These are phyloP conservation scores for Chloroclystis v-ata DNA, from an alignment of 2,888 invertebrate species.

Conservation along the genomic window DNA sequence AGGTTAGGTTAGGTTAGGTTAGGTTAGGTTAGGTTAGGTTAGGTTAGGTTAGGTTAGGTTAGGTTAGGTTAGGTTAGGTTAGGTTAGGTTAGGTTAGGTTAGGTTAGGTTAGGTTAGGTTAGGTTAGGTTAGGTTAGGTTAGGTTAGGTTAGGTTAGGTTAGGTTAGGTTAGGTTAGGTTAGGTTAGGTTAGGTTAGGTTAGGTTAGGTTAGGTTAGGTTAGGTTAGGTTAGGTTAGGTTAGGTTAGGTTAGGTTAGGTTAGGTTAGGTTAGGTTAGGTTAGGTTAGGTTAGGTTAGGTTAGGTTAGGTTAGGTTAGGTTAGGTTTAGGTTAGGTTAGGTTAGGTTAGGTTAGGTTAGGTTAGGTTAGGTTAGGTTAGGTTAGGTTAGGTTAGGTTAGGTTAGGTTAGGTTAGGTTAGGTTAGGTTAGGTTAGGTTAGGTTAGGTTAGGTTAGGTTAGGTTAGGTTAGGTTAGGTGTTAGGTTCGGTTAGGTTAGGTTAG, in stretches of 20 bases:
- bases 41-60: conserved; percentile 27
- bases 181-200: conserved; percentile 26
- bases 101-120: conserved; percentile 28
- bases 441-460: conserved; percentile 31
- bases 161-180: conserved; percentile 26
- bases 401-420: conserved; percentile 25
- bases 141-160: conserved; percentile 19
- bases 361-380: conserved; percentile 29
- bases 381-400: conserved; percentile 28
- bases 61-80: conserved; percentile 26
- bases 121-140: conserved; percentile 26
- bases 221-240: conserved; percentile 9
- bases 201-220: conserved; percentile 22
- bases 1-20: conserved; percentile 29
- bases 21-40: conserved; percentile 26
- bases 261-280: conserved; percentile 25
- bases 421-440: conserved; percentile 27
- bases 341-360: conserved; percentile 26
- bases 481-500: conserved; percentile 30
- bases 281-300: conserved; percentile 28
- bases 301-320: conserved; percentile 26
- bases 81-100: conserved; percentile 27
- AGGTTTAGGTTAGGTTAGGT: conserved; percentile 33
- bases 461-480: conserved; percentile 27
- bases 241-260: conserved; percentile 30